These are phyloP conservation scores for Fistularia commersonii DNA, from an alignment of 2,797 vertebrate genomes.

Conservation along the genomic window DNA sequence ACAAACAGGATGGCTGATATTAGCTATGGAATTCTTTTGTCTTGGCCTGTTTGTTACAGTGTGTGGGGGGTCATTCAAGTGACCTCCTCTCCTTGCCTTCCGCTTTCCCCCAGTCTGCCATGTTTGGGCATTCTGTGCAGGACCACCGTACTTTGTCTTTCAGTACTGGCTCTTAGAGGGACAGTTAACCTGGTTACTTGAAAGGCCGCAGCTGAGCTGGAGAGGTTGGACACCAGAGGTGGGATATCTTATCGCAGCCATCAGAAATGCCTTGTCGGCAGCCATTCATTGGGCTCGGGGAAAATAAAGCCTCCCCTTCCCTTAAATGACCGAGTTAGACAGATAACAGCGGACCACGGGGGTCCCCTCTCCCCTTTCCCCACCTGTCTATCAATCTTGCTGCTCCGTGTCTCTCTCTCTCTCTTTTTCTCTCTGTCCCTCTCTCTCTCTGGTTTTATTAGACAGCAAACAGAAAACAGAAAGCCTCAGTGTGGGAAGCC, in stretches of 20 bases:
- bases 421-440: slow-evolving; percentile 32
- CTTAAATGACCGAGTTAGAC: slow-evolving; percentile 67
- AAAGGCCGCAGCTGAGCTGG: slow-evolving; percentile 57
- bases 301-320: slow-evolving; percentile 73
- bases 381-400: slow-evolving; percentile 67
- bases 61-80: slow-evolving; percentile 55
- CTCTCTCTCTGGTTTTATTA: slow-evolving; percentile 71
- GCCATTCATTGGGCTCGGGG: slow-evolving; percentile 82
- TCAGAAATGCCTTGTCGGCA: slow-evolving; percentile 86
- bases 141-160: slow-evolving; percentile 85
- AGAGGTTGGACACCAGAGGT: slow-evolving; percentile 57
- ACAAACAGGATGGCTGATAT: slow-evolving; percentile 54
- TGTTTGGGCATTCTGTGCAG: slow-evolving; percentile 72
- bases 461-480: slow-evolving; percentile 81
- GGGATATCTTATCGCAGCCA: slow-evolving; percentile 83
- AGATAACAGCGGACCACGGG: slow-evolving; percentile 77
- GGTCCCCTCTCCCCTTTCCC: slow-evolving; percentile 72
- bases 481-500: slow-evolving; percentile 82
- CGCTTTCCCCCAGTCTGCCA: slow-evolving; percentile 75
- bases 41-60: slow-evolving; percentile 44
- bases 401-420: slow-evolving; percentile 41
- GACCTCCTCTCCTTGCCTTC: slow-evolving; percentile 66
- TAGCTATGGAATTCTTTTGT: slow-evolving; percentile 68
- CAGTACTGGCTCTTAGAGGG: slow-evolving; percentile 76
- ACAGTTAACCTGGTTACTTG: slow-evolving; percentile 77